A percentile compares a stretch with the other conserved stretches of the same genome.
phyloP scores from a whole-genome alignment of 37 sponge, comb jelly and placozoan species.

The Corticium candelabrum region DNA sequence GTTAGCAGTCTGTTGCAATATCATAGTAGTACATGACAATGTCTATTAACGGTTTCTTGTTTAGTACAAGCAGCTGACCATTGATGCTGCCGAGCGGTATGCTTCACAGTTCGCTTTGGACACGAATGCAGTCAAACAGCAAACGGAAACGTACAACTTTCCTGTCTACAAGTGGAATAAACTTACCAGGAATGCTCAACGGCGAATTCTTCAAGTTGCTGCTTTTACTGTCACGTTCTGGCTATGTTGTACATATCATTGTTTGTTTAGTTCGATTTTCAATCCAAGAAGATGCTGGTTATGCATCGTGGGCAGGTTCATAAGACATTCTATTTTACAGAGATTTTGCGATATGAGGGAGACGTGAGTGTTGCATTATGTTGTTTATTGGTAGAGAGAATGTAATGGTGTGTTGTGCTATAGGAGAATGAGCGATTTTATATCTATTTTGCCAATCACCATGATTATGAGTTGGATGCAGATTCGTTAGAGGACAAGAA shows the following conservation, averaged over 20 bases:
- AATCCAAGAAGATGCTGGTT: slow-evolving; percentile 19
- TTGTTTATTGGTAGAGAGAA: neutral
- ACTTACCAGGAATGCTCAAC: slow-evolving; percentile 42
- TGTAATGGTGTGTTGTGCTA: neutral
- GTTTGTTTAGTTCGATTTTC: slow-evolving; percentile 50
- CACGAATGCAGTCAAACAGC: neutral
- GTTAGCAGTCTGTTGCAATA: too few species aligned
- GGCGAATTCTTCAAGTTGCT: slow-evolving; percentile 62
- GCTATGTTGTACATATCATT: neutral
- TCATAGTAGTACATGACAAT: too few species aligned
- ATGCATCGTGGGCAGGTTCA: slow-evolving; percentile 53
- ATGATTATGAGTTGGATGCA: slow-evolving; percentile 62
- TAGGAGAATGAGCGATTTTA: slow-evolving; percentile 53
- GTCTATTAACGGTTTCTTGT: too few species aligned
- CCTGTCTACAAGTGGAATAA: slow-evolving; percentile 58
- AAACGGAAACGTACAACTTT: slow-evolving; percentile 45
- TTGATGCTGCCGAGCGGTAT: neutral
- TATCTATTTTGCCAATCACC: slow-evolving; percentile 35
- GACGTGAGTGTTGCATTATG: slow-evolving; percentile 24
- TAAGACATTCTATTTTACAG: slow-evolving; percentile 39
- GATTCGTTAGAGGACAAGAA: slow-evolving; percentile 65
- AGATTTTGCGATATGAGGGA: slow-evolving; percentile 36
- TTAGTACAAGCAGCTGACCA: neutral
- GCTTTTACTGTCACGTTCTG: neutral
- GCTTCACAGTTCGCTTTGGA: neutral